Evolutionary conservation across 2,797 vertebrate species (phyloP).

Genomic region (Rhadinocentrus ornatus): DNA sequence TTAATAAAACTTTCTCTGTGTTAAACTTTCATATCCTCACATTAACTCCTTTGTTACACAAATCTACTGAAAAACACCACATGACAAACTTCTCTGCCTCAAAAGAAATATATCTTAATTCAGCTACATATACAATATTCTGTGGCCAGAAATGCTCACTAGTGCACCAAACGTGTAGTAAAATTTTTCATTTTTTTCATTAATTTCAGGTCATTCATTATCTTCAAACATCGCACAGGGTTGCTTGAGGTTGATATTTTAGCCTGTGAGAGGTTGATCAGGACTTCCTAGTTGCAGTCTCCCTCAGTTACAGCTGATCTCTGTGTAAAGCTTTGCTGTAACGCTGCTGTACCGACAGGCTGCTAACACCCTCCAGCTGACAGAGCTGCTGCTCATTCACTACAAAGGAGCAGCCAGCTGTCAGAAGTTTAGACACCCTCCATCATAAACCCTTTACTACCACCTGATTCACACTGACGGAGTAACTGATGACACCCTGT

Average conservation of each 20-base stretch:
- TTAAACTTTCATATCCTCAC: no score
- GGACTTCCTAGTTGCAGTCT: conserved; percentile 32
- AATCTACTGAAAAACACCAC: not conserved
- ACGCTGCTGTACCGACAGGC: conserved; percentile 44
- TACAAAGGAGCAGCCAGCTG: conserved; percentile 56
- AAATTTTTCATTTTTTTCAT: no score
- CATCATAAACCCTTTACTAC: conserved; percentile 54
- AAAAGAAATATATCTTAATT: not conserved
- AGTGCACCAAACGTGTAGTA: conserved; percentile 3
- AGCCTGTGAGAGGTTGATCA: conserved; percentile 15
- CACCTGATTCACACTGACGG: conserved; percentile 27
- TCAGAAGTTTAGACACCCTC: conserved; percentile 64
- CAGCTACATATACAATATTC: not conserved
- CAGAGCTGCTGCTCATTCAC: conserved; percentile 68
- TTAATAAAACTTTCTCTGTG: no score
- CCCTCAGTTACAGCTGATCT: conserved; percentile 48
- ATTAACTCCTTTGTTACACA: not conserved
- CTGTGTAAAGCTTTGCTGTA: conserved; percentile 45
- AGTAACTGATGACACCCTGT: conserved; percentile 31
- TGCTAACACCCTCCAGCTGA: conserved; percentile 58
- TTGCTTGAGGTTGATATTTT: conserved; percentile 6
- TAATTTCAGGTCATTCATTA: no score
- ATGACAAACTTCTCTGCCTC: not conserved
- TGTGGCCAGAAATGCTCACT: conserved; percentile 8
- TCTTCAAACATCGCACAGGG: not conserved